Percentiles rank a stretch among this genome's conserved stretches.
phyloP scores from a whole-genome alignment of 1,140 invertebrate genomes.

The Drosophila sp. region DNA sequence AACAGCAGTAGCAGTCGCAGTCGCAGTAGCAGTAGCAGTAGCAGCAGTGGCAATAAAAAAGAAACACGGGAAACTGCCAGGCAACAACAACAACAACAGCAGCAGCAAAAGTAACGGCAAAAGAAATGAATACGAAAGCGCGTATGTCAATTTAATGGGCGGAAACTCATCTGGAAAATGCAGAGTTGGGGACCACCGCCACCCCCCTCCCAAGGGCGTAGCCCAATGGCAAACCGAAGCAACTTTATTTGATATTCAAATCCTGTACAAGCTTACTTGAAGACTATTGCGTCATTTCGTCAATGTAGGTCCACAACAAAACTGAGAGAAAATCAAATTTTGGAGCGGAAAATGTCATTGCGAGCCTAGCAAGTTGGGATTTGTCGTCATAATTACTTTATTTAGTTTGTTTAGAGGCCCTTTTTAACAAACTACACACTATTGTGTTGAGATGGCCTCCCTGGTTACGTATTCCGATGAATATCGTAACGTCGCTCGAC shows the following conservation, averaged over 20 bases:
- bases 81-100: slow-evolving; percentile 6
- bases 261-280: background rate
- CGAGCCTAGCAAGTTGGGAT: too few relatives aligned
- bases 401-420: too few relatives aligned
- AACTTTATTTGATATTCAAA: slow-evolving; percentile 4
- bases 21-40: too few relatives aligned
- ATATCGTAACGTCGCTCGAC: too few relatives aligned
- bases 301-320: too few relatives aligned
- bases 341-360: too few relatives aligned
- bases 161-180: slow-evolving; percentile 59
- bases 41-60: slow-evolving; percentile 62
- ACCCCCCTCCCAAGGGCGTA: background rate
- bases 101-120: slow-evolving; percentile 24
- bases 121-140: slow-evolving; percentile 76
- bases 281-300: too few relatives aligned
- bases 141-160: slow-evolving; percentile 81
- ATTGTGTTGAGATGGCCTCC: too few relatives aligned
- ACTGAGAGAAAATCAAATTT: too few relatives aligned
- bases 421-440: too few relatives aligned
- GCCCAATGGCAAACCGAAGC: background rate
- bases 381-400: too few relatives aligned
- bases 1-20: slow-evolving; percentile 42
- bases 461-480: too few relatives aligned
- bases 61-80: slow-evolving; percentile 26
- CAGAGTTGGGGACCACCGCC: background rate